These are phyloP conservation scores for Stictonetta naevosa DNA, from an alignment of 2,113 vertebrate species.

Conservation along the genomic window DNA sequence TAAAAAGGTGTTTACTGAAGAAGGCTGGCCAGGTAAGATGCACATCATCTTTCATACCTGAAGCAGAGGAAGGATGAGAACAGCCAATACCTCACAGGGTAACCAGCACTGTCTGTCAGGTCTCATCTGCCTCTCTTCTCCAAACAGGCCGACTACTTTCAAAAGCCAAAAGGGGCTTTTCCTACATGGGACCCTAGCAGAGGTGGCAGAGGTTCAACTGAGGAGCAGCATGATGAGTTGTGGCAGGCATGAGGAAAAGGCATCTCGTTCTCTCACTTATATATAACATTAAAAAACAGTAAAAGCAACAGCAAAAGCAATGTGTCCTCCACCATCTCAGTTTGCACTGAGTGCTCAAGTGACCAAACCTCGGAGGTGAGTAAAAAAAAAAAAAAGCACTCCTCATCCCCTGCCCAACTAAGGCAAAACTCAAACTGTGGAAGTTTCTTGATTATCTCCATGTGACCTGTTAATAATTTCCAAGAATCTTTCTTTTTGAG, in stretches of 20 bases:
- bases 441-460: background rate
- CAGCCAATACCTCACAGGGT: background rate
- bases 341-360: background rate
- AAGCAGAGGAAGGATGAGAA: background rate
- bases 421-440: background rate
- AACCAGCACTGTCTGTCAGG: fast-evolving
- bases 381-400: background rate
- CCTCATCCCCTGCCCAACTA: background rate
- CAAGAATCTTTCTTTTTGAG: background rate
- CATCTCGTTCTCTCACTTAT: background rate
- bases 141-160: background rate
- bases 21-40: background rate
- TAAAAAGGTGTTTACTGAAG: background rate
- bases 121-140: background rate
- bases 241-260: fast-evolving
- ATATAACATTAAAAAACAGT: background rate
- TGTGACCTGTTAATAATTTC: background rate
- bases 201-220: background rate
- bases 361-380: background rate
- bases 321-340: background rate
- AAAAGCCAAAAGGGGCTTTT: background rate
- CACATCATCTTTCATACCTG: background rate
- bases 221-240: fast-evolving
- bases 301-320: background rate
- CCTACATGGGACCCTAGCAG: background rate